These are phyloP conservation scores for Mixornis gularis DNA, from an alignment of 2,113 vertebrate species.

Conservation along the genomic window DNA sequence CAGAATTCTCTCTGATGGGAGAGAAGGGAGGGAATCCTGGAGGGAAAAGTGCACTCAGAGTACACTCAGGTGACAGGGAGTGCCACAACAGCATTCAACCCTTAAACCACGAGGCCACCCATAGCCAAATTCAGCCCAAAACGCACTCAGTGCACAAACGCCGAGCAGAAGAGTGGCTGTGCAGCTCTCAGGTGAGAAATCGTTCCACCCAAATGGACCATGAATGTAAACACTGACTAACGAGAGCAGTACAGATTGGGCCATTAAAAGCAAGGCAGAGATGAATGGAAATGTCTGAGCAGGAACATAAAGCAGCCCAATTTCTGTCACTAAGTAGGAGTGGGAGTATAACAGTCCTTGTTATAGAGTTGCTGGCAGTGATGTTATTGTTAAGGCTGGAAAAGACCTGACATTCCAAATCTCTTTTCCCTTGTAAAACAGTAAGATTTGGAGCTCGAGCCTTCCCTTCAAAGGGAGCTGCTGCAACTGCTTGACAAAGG, in stretches of 20 bases:
- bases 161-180: neutral
- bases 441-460: constrained; percentile 45
- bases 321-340: constrained; percentile 62
- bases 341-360: constrained; percentile 49
- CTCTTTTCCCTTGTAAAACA: constrained; percentile 50
- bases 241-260: constrained; percentile 2
- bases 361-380: constrained; percentile 47
- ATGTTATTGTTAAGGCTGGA: constrained; percentile 62
- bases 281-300: constrained; percentile 53
- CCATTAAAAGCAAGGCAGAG: constrained; percentile 57
- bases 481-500: neutral
- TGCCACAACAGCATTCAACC: neutral
- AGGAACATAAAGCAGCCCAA: constrained; percentile 55
- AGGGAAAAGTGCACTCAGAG: neutral
- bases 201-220: constrained; percentile 51
- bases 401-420: constrained; percentile 54
- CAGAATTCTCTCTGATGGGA: neutral
- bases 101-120: neutral
- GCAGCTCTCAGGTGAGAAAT: constrained; percentile 58
- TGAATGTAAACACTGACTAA: constrained; percentile 30
- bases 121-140: neutral
- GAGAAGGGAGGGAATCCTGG: neutral
- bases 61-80: neutral
- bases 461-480: constrained; percentile 35
- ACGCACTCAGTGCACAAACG: neutral